Base-by-base conservation (phyloP, 2,797 vertebrate genomes). In the Danio kyathit region DNA sequence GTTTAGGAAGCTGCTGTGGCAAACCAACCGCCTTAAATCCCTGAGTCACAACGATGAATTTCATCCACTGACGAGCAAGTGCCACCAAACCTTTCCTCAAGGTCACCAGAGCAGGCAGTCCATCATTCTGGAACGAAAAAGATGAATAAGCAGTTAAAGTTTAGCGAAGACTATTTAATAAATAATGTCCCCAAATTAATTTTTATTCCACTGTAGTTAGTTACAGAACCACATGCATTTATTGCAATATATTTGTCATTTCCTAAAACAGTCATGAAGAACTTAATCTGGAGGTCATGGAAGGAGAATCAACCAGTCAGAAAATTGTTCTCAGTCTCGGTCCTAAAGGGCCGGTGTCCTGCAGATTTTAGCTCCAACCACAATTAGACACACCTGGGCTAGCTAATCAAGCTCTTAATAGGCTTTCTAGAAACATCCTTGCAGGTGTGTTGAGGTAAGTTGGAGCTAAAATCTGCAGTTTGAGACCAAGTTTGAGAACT, bases 31-130 rank as follows among this genome's bases (percentile, higher is more conserved):
- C 97, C 90, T 99, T 99, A 87, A 99, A 99, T 70, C 97, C 95
- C 83, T 98, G 98, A 6, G 97, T 99, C 48, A 99, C 98, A 80
- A 99, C 97, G n/a, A 99, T 99, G 88, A 99, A 98, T 87, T 99
- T 99, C 98, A 99, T 99, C 98, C 98, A 99, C n/a, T 99, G 98
- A 65, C 98, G 93, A 40, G 98, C 97, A 89, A 99, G 88, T 60
- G 98, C 98, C 74, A 99, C 96, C 17, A 99, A 93, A 38, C 98
- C 98, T 87, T 99, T 99, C 88, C 99, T 99, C 51, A 99, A 92
- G 13, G 98, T 99, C 29, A 99, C 98, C 77, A 99, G 90, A 1
- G 98, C 97, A 72, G 98, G 98, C 83, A 99, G 96, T 0, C 97
- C 98, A 76, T 99, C 96, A 43, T 97, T 98, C 98, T 99, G 88